Evolutionary conservation across 1,140 invertebrate genomes (phyloP).

Genomic region (Eumaeus atala): DNA sequence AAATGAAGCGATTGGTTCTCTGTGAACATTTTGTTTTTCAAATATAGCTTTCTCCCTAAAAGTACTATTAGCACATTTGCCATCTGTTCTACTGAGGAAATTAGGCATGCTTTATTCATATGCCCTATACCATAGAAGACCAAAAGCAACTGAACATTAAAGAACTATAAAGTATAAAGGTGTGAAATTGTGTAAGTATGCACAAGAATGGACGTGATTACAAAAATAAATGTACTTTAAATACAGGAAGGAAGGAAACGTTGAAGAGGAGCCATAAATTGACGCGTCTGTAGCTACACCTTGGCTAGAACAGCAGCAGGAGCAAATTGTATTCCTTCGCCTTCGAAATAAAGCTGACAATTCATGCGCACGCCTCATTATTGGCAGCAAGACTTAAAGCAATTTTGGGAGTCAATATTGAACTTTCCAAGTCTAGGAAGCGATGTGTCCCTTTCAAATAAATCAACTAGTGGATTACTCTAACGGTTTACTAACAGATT

Average conservation of each 20-base stretch:
- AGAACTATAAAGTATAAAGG: not conserved
- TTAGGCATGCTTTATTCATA: too few species aligned
- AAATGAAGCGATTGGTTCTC: too few species aligned
- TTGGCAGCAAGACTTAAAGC: conserved; percentile 62
- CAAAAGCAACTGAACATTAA: too few species aligned
- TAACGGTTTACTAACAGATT: conserved; percentile 5
- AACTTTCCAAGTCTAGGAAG: conserved; percentile 53
- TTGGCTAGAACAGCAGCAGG: conserved; percentile 32
- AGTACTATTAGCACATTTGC: too few species aligned
- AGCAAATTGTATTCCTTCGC: conserved; percentile 42
- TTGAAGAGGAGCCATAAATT: conserved; percentile 63
- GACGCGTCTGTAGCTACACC: conserved; percentile 54
- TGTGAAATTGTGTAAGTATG: not conserved
- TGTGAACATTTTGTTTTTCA: too few species aligned
- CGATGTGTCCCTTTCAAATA: conserved; percentile 57
- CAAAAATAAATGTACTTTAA: conserved; percentile 14
- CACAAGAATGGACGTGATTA: not conserved
- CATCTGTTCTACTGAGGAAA: too few species aligned
- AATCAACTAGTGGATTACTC: conserved; percentile 44
- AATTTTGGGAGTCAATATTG: conserved; percentile 71
- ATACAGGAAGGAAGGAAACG: conserved; percentile 55
- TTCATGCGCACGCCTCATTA: conserved; percentile 50
- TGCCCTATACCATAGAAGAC: too few species aligned
- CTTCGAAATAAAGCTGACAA: conserved; percentile 50
- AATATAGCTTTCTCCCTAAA: too few species aligned